Percentiles rank a stretch among this genome's conserved stretches.
phyloP scores from a whole-genome alignment of 2,113 vertebrate genomes.

The Hippocampus abdominalis region DNA sequence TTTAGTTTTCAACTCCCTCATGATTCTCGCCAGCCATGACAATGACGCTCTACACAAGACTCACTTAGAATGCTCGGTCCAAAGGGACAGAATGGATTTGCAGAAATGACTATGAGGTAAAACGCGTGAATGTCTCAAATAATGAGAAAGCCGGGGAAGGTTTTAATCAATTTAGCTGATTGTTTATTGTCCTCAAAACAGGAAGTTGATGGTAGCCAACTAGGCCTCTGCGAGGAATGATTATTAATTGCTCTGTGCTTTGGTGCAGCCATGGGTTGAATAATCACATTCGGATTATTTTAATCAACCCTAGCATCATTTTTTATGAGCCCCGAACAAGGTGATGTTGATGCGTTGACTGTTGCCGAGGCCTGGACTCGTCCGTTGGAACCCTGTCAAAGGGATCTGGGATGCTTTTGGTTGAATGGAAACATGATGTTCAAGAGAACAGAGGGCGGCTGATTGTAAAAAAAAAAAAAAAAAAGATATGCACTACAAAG shows the following conservation, averaged over 20 bases:
- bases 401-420: background rate
- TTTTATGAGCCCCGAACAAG: slow-evolving; percentile 36
- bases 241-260: slow-evolving; percentile 51
- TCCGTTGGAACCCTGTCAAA: background rate
- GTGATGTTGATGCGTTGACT: slow-evolving; percentile 18
- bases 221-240: slow-evolving; percentile 29
- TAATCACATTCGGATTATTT: slow-evolving; percentile 51
- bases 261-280: slow-evolving; percentile 34
- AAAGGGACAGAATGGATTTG: slow-evolving; percentile 3
- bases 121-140: slow-evolving; percentile 1
- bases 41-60: slow-evolving; percentile 9
- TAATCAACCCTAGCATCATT: slow-evolving; percentile 41
- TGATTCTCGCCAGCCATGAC: slow-evolving; percentile 31
- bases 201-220: slow-evolving; percentile 37
- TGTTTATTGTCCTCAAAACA: slow-evolving; percentile 52
- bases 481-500: slow-evolving; percentile 10
- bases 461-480: slow-evolving; percentile 26
- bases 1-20: slow-evolving; percentile 37
- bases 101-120: slow-evolving; percentile 4
- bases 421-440: slow-evolving; percentile 10
- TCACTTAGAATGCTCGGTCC: slow-evolving; percentile 24
- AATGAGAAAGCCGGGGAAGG: slow-evolving; percentile 14
- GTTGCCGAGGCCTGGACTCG: background rate
- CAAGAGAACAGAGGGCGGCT: slow-evolving; percentile 13
- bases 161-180: slow-evolving; percentile 54